Base-by-base conservation (phyloP, 2,797 vertebrate species). In the Potorous gilbertii region DNA sequence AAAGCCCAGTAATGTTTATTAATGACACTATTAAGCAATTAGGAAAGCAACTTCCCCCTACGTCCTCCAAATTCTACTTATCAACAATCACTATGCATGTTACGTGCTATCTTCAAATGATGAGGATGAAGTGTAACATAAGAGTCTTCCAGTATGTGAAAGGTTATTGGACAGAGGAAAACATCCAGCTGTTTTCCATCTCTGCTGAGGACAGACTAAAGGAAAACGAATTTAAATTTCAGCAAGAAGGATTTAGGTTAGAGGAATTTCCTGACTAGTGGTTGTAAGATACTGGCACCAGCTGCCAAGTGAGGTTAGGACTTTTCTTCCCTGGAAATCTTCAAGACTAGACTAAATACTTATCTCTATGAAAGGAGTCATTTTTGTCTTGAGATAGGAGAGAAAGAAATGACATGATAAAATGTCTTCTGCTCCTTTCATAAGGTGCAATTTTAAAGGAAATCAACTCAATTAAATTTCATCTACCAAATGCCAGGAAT, bases 201-300 rank as follows among this genome's bases (percentile, higher is more conserved):
- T 90, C 90, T 90, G 29, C 54, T 90, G 52, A 55, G 13, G 28
- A 95, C 94, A 94, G 96, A 97, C 96, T 95, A 87, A 96, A 92
- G 95, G 94, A 97, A 96, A 97, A 96, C 94, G 92, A 94, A 95
- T 92, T 94, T 96, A 95, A 96, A 97, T 97, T 97, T 93, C 96
- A 94, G 55, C 18, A 91, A 94, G 92, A 95, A 95, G 94, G 96
- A 92, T 92, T 95, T 96, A 54, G 91, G 54, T 94, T 92, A 92
- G 95, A 97, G 94, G 96, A 97, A 95, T 96, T 96, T 97, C 98
- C 97, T 27, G 9, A 87, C 40, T 87, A 87, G 96, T 96, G 95
- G 93, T 95, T 97, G 96, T 94, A 94, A 98, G 95, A 96, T 96
- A 74, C 94, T 96, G 97, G 97, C 96, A 97, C 97, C 97, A 96